These are phyloP conservation scores for Athalia cordata DNA, from an alignment of 2,888 invertebrate genomes.

Conservation along the genomic window DNA sequence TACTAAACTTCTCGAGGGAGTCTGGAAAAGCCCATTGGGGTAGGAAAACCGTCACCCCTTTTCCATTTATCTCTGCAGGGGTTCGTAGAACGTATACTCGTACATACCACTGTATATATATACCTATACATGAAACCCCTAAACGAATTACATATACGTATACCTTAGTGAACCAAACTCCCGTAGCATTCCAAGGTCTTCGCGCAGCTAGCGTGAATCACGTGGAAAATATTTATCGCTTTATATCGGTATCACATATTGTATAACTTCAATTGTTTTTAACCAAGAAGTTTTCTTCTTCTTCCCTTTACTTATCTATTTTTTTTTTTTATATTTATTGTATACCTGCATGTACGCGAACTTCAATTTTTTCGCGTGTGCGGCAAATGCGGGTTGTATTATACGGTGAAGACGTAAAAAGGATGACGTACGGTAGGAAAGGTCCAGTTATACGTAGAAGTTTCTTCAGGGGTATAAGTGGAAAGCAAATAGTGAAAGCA, in stretches of 20 bases:
- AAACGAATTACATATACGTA: too few relatives aligned
- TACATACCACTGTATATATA: not conserved
- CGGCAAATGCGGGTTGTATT: not conserved
- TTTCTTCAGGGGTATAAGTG: conserved; percentile 10
- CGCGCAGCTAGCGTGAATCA: too few relatives aligned
- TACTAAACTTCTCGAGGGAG: conserved; percentile 6
- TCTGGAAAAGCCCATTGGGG: not conserved
- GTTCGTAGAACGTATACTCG: conserved; percentile 9
- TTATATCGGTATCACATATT: too few relatives aligned
- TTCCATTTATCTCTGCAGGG: conserved; percentile 28
- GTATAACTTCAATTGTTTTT: too few relatives aligned
- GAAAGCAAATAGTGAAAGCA: conserved; percentile 17
- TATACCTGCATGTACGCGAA: not conserved
- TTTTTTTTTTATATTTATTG: too few relatives aligned
- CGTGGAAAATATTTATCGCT: too few relatives aligned
- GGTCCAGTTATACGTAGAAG: not conserved
- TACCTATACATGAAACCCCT: not conserved
- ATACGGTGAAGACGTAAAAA: too few relatives aligned
- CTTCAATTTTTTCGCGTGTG: not conserved
- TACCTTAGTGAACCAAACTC: not conserved
- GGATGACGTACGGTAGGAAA: conserved; percentile 16
- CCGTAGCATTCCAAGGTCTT: not conserved
- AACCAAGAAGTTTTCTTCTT: too few relatives aligned
- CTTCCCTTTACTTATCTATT: too few relatives aligned
- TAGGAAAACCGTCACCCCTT: conserved; percentile 25